Evolutionary conservation across 2,888 invertebrate genomes (phyloP).

Genomic region (Minunthozetes semirufus): DNA sequence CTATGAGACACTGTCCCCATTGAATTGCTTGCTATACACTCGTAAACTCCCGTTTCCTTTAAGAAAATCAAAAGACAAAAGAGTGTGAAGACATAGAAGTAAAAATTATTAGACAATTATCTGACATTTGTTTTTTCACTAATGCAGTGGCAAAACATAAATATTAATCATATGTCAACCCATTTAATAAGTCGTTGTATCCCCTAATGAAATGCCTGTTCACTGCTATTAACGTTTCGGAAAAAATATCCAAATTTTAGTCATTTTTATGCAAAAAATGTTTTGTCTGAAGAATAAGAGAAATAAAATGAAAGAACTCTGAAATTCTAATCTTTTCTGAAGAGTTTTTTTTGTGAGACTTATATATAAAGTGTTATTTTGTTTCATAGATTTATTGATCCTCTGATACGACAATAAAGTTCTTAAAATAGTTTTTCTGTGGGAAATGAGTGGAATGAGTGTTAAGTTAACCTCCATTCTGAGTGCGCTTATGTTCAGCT

Average conservation of each 20-base stretch:
- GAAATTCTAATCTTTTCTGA: too few relatives aligned
- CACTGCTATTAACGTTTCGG: too few relatives aligned
- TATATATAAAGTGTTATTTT: constrained; percentile 17
- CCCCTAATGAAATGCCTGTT: too few relatives aligned
- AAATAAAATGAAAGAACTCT: too few relatives aligned
- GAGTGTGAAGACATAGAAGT: neutral
- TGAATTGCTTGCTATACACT: constrained; percentile 31
- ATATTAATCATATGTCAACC: too few relatives aligned
- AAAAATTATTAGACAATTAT: constrained; percentile 7
- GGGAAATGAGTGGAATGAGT: neutral
- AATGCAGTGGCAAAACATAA: too few relatives aligned
- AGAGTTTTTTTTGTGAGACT: neutral
- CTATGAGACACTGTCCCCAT: constrained; percentile 31
- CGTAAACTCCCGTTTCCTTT: constrained; percentile 33
- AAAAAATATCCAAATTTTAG: too few relatives aligned
- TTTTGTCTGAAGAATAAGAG: too few relatives aligned
- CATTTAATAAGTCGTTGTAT: too few relatives aligned
- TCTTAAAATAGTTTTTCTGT: constrained; percentile 12
- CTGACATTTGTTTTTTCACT: neutral
- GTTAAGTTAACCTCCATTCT: constrained; percentile 35
- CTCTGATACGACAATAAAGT: neutral
- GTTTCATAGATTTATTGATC: constrained; percentile 26
- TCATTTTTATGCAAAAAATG: too few relatives aligned
- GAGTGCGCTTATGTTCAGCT: constrained; percentile 37
- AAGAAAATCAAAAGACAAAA: neutral